These are phyloP conservation scores for Seriola aureovittata DNA, from an alignment of 2,113 vertebrate species.

Conservation along the genomic window DNA sequence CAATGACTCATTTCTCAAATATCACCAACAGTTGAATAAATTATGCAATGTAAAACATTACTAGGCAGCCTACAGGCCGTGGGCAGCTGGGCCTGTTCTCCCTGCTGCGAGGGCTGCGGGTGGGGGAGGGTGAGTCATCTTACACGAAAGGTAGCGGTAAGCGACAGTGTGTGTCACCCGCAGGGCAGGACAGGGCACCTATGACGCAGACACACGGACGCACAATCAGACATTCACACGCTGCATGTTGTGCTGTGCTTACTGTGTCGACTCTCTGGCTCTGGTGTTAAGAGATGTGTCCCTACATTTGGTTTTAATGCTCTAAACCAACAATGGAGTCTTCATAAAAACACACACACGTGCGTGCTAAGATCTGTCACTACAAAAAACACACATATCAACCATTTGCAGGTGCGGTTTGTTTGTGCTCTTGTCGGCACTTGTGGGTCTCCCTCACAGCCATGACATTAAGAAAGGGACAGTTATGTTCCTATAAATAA, in stretches of 20 bases:
- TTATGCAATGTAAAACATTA: constrained; percentile 47
- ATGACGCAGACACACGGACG: constrained; percentile 23
- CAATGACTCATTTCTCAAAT: constrained; percentile 13
- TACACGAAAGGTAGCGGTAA: constrained; percentile 46
- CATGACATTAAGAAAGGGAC: constrained; percentile 32
- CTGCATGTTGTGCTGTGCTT: background rate
- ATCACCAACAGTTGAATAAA: background rate
- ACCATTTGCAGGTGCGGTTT: constrained; percentile 55
- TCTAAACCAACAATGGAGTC: background rate
- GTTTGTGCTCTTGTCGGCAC: constrained; percentile 42
- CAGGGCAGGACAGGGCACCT: constrained; percentile 42
- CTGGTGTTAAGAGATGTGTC: background rate
- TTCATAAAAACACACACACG: background rate
- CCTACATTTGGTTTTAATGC: background rate
- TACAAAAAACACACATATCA: background rate
- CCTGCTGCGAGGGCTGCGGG: constrained; percentile 32
- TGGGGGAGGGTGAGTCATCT: constrained; percentile 73
- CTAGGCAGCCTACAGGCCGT: constrained; percentile 37
- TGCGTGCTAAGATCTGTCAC: background rate
- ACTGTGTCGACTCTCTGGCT: background rate
- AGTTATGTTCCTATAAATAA: constrained; percentile 32
- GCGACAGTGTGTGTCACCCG: constrained; percentile 61
- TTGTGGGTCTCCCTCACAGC: constrained; percentile 24
- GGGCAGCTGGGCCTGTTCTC: constrained; percentile 62
- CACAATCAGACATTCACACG: constrained; percentile 34